Evolutionary conservation across 2,888 invertebrate species (phyloP).

Genomic region (Galerucella pusilla): DNA sequence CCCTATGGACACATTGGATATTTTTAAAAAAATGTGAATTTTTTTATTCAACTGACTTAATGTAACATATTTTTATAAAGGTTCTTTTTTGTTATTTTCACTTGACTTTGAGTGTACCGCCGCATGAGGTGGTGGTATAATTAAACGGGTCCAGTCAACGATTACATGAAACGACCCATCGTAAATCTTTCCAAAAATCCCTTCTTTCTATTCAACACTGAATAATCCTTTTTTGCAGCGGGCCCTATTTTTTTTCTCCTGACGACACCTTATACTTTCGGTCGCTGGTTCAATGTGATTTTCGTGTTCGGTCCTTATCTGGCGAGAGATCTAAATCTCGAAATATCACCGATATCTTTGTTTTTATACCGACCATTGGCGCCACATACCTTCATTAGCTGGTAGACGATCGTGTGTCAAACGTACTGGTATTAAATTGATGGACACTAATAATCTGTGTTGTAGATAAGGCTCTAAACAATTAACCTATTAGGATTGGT

Average conservation of each 20-base stretch:
- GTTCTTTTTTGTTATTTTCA: conserved; percentile 55
- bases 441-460: conserved; percentile 48
- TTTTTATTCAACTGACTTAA: too few species aligned
- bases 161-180: conserved; percentile 62
- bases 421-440: conserved; percentile 49
- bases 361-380: conserved; percentile 61
- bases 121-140: conserved; percentile 63
- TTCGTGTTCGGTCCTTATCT: conserved; percentile 62
- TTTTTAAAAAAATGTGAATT: too few species aligned
- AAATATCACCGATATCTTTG: conserved; percentile 64
- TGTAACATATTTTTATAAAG: too few species aligned
- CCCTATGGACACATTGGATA: too few species aligned
- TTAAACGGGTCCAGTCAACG: conserved; percentile 65
- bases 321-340: conserved; percentile 64
- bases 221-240: conserved; percentile 57
- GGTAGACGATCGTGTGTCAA: conserved; percentile 51
- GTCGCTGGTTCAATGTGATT: conserved; percentile 60
- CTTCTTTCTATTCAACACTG: conserved; percentile 43
- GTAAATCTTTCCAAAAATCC: conserved; percentile 58
- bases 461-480: conserved; percentile 42
- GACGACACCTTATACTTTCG: conserved; percentile 59
- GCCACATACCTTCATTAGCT: conserved; percentile 59
- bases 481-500: conserved; percentile 41
- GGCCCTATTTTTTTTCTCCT: conserved; percentile 51
- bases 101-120: conserved; percentile 63